phyloP scores from a whole-genome alignment of 2,797 vertebrate genomes.

The Syngnathus rostellatus region DNA sequence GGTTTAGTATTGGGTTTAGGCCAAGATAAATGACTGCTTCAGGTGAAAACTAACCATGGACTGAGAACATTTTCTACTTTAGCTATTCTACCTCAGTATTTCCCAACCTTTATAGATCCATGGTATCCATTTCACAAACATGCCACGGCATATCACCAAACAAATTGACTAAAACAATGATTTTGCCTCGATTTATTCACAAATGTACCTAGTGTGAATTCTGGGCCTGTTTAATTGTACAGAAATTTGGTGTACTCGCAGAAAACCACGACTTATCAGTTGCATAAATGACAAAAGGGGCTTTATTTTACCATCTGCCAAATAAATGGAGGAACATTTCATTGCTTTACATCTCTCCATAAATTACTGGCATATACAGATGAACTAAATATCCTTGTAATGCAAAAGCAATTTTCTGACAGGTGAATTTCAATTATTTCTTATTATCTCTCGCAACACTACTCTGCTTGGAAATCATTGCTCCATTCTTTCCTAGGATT shows the following conservation, averaged over 20 bases:
- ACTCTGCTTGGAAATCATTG: neutral
- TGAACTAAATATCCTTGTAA: neutral
- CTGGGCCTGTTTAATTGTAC: neutral
- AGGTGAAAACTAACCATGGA: constrained; percentile 74
- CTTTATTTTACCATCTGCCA: neutral
- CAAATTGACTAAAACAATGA: neutral
- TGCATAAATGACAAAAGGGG: neutral
- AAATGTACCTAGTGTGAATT: neutral
- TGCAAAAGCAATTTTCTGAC: neutral
- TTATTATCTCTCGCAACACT: neutral
- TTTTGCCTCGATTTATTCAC: neutral
- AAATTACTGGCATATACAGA: neutral
- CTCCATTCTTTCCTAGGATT: constrained; percentile 39
- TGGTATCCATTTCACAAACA: neutral
- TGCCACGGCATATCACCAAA: neutral
- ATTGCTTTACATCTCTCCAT: neutral
- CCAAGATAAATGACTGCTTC: constrained; percentile 77
- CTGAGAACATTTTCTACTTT: constrained; percentile 40
- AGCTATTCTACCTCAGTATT: constrained; percentile 11
- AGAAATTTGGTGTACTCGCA: neutral
- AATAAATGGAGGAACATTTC: neutral
- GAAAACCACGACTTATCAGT: neutral
- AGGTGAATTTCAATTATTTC: neutral
- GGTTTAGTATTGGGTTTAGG: constrained; percentile 67
- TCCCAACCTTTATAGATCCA: neutral